Evolutionary conservation across 2,113 vertebrate genomes (phyloP), one percentile per base, ranked within the genome.

Genomic region (Girardinichthys multiradiatus): DNA sequence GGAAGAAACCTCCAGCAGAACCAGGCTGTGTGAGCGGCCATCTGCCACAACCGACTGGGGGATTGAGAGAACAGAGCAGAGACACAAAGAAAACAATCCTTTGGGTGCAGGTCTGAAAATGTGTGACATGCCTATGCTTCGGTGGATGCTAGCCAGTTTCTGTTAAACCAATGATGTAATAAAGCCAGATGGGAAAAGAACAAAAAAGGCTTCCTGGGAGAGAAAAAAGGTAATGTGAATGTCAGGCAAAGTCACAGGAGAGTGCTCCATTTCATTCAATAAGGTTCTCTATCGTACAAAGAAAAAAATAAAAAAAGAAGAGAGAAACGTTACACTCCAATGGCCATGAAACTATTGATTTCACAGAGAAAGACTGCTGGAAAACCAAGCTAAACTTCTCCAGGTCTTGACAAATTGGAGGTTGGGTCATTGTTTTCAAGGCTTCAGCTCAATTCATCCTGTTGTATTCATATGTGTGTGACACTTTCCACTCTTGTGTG

Each of bases 311-410:
- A 64, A 74, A 62, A 17, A 60, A 51, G 19, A 54, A 24, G 58
- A 68, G 39, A 75, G 65, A 29, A n/a, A 74, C 86, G 86, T 86
- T 81, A 80, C 84, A 86, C 83, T 85, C 77, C 74, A 79, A 71
- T 86, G 86, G 74, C 87, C 83, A 68, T 87, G 91, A 93, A 91
- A 89, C 65, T 90, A 90, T 92, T 82, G 88, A 92, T 93, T 92
- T 92, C 75, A 82, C 78, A 76, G 63, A 83, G 61, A 81, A 64
- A 70, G 79, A 57, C 72, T 80, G 75, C 75, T 69, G 80, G 79
- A 81, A 74, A 87, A 81, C 68, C 57, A 72, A 74, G 51, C 64
- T 62, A 72, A 85, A 80, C 77, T 60, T 54, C 80, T 85, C 58
- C 1, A 39, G 57, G 39, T 62, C 27, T 77, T 85, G 90, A 90